These are phyloP conservation scores for Drosophila fuyamai DNA, from an alignment of 1,140 invertebrate genomes.

Conservation along the genomic window DNA sequence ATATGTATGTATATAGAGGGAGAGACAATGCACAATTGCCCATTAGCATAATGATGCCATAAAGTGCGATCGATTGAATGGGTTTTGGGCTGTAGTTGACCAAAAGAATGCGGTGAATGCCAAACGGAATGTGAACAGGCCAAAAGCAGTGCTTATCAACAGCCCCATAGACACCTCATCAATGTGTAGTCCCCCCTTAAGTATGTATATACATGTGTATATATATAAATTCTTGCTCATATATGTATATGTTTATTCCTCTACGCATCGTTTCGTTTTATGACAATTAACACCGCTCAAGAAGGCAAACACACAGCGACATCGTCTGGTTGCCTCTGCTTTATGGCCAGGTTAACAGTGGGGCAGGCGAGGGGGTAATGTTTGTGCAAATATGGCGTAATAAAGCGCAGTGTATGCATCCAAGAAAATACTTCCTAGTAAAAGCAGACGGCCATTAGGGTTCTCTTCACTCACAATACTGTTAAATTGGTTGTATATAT, in stretches of 20 bases:
- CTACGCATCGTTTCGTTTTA: conserved; percentile 75
- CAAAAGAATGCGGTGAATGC: conserved; percentile 68
- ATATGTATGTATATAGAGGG: background rate
- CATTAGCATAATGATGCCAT: conserved; percentile 81
- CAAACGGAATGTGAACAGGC: conserved; percentile 35
- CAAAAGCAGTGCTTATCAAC: conserved; percentile 20
- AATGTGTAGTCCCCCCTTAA: conserved; percentile 5
- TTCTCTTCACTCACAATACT: conserved; percentile 31
- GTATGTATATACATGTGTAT: background rate
- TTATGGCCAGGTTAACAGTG: conserved; percentile 46
- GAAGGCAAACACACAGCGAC: conserved; percentile 48
- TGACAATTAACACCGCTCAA: conserved; percentile 73
- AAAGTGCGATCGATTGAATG: conserved; percentile 44
- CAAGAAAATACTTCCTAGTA: conserved; percentile 38
- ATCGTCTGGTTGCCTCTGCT: conserved; percentile 38
- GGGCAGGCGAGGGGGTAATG: conserved; percentile 2
- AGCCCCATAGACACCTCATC: conserved; percentile 9
- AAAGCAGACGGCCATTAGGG: conserved; percentile 12
- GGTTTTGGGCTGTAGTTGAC: conserved; percentile 31
- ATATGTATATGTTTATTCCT: conserved; percentile 39
- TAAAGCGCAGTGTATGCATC: conserved; percentile 44
- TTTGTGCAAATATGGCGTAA: conserved; percentile 55
- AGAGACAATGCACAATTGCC: conserved; percentile 73
- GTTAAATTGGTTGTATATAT: conserved; percentile 27
- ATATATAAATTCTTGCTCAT: conserved; percentile 8